These are phyloP conservation scores for Peromyscus eremicus DNA, from an alignment of 2,797 vertebrate species.

Conservation along the genomic window DNA sequence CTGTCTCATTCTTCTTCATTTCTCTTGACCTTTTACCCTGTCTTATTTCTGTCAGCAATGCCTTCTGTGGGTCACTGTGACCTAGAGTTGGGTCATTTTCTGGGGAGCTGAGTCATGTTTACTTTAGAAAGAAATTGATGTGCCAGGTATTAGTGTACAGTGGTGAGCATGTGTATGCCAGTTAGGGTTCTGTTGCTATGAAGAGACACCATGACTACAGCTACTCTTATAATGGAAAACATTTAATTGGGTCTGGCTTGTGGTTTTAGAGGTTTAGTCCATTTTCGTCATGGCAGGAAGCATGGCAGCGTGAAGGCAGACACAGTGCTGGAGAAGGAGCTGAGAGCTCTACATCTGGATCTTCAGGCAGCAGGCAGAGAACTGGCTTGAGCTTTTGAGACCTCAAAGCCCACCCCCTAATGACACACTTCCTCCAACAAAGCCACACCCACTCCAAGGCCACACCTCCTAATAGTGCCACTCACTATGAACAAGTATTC, in stretches of 20 bases:
- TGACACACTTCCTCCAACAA: background rate
- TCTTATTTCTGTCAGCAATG: background rate
- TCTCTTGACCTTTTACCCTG: background rate
- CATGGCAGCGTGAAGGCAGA: background rate
- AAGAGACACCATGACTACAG: background rate
- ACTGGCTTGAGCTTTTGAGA: background rate
- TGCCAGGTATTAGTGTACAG: background rate
- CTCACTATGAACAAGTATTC: background rate
- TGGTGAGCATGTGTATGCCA: background rate
- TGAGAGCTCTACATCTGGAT: background rate
- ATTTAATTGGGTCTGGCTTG: background rate
- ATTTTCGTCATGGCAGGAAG: background rate
- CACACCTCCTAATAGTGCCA: background rate
- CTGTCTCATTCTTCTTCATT: background rate
- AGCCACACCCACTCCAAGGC: background rate
- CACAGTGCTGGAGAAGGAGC: background rate
- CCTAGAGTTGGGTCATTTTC: background rate
- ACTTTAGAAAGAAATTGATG: background rate
- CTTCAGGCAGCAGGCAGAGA: background rate
- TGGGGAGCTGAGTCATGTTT: background rate
- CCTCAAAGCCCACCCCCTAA: background rate
- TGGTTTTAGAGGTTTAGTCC: background rate
- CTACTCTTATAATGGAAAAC: background rate
- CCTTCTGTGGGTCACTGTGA: conserved; percentile 13
- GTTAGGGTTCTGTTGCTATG: background rate